Evolutionary conservation across 1,140 invertebrate genomes (phyloP), one percentile per base, ranked within the genome.

Genomic region (Lordiphosa collinella): DNA sequence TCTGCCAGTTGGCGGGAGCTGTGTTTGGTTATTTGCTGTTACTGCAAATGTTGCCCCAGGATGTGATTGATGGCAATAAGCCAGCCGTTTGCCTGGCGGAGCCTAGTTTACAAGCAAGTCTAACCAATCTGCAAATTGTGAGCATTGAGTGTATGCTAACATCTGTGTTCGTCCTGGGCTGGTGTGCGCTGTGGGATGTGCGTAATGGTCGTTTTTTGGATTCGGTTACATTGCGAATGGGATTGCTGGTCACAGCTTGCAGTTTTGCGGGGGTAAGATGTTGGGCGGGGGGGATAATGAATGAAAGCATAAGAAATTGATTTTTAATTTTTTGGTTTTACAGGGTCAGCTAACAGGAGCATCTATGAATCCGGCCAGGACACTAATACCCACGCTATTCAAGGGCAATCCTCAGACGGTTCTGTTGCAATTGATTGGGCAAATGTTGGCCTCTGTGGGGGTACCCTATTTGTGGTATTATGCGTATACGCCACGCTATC

Each of bases 101-200:
- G 4, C 60, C 72, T 18, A 18, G 18, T 18, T 18, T 18, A 18
- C 6, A 12, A 69, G 60, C 36, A 6, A 36, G 32, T 18, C 40
- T 76, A 0, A 32, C 52, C 9, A 38, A 41, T 11, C 0, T 29
- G 0, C 60, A 74, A 44, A 46, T 69, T 4, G 7, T 56, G 6
- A 4, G 8, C 43, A 61, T 76, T 22, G 72, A 76, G 13, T 44
- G 40, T 3, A 46, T 74, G 2, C 49, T 76, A 0, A 65, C 71
- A 2, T 32, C 52, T 0, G 35, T 65, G 3, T 9, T 66, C 3
- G 22, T 75, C 2, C 34, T 74, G 35, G 71, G 60, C 12, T 76
- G 65, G 65, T 66, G 72, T 11, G 56, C 72, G 9, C 40, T 74
- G 18, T 76, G 72, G 72, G 71, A 76, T 61, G 56, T 76, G 10